Percentiles rank a stretch among this genome's conserved stretches.
Evolutionary conservation across 2,888 invertebrate species (phyloP).

Genomic region (Coleophora deauratella): DNA sequence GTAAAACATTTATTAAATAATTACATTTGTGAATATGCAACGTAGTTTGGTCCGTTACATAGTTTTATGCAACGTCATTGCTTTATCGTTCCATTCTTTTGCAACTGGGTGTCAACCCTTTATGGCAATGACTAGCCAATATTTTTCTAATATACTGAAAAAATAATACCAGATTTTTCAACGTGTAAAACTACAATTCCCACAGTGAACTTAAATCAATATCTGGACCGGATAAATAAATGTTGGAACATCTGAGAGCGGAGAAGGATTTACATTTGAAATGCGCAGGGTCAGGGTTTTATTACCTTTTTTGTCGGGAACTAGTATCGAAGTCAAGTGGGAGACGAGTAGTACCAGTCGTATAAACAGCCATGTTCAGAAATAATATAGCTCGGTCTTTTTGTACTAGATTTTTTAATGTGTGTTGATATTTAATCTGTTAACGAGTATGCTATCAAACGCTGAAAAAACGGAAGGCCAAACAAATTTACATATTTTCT

Average conservation of each 20-base stretch:
- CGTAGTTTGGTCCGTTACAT: no score
- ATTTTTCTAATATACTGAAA: no score
- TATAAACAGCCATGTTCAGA: background rate
- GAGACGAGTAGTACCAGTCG: background rate
- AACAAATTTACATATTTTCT: background rate
- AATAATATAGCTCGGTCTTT: background rate
- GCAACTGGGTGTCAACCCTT: no score
- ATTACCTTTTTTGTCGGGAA: conserved; percentile 41
- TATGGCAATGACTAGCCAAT: no score
- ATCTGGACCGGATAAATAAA: conserved; percentile 38
- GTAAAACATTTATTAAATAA: no score
- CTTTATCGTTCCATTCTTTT: no score
- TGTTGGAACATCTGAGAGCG: conserved; percentile 41
- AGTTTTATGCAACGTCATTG: no score
- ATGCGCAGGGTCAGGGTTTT: conserved; percentile 43
- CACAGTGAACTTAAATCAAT: conserved; percentile 24
- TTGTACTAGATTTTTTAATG: background rate
- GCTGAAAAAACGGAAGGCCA: background rate
- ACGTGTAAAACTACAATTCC: background rate
- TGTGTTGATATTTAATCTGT: background rate
- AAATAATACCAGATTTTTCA: no score
- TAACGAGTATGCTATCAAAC: background rate
- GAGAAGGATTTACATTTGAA: conserved; percentile 51
- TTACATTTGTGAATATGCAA: no score
- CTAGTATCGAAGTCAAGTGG: background rate